These are phyloP conservation scores for Meganola albula DNA, from an alignment of 2,888 invertebrate species.

Conservation along the genomic window DNA sequence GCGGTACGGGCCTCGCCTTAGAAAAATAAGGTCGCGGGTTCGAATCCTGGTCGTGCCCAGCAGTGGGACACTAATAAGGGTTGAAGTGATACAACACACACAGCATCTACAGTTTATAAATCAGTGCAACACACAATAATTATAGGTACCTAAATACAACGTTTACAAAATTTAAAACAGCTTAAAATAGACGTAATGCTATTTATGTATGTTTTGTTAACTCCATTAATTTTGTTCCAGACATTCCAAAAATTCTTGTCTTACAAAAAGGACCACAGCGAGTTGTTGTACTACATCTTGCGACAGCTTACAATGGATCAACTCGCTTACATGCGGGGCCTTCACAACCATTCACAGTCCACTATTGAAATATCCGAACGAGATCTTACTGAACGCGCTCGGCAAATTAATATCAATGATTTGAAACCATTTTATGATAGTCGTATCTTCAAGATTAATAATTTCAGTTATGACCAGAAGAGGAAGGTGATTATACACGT, in stretches of 20 bases:
- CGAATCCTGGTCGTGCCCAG: too few species aligned
- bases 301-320: constrained; percentile 96
- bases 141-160: too few species aligned
- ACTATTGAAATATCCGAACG: constrained; percentile 89
- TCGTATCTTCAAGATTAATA: constrained; percentile 91
- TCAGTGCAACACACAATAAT: too few species aligned
- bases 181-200: too few species aligned
- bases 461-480: constrained; percentile 90
- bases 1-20: too few species aligned
- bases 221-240: constrained; percentile 74
- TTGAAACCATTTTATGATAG: constrained; percentile 95
- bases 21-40: too few species aligned
- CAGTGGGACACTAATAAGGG: too few species aligned
- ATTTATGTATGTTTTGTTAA: too few species aligned
- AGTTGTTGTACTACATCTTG: constrained; percentile 95
- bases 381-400: constrained; percentile 83
- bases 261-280: constrained; percentile 97
- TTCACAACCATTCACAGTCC: constrained; percentile 80
- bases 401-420: constrained; percentile 93
- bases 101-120: too few species aligned
- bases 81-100: too few species aligned
- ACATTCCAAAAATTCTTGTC: constrained; percentile 95
- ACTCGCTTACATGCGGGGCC: constrained; percentile 86
- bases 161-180: too few species aligned
- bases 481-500: constrained; percentile 91